Base-by-base conservation (phyloP, 2,888 invertebrate genomes). In the Creontiades dilutus region DNA sequence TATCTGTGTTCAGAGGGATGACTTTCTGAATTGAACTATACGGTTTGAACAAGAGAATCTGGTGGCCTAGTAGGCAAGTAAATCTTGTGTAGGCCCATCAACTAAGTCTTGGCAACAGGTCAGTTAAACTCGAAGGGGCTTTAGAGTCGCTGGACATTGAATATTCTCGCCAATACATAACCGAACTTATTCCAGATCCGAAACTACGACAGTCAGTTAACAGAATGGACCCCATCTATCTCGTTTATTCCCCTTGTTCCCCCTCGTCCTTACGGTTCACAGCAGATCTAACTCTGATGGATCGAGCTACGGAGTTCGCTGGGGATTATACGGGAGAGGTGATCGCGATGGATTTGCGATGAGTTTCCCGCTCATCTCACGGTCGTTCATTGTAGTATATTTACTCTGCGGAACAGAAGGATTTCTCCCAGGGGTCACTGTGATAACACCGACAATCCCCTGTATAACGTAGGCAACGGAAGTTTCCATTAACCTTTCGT, bases 311-410 rank as follows among this genome's bases (percentile, higher is more conserved):
- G 68, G 68, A 68, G 68, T 68, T 68, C 23, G 68, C 68, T 12
- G 23, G 68, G 68, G 68, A 68, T 68, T 23, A 68, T 68, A 68
- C 68, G 68, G 19, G 16, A n/a, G 57, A 68, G 68, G 68, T 68
- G 68, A 68, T 19, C 68, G 13, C 68, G 68, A 68, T 68, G 68
- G 68, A 68, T 68, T 68, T 68, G 68, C 23, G 68, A 68, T 68
- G 68, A 68, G 68, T 68, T 57, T n/a, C 16, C 57, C 57, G 16
- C 57, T n/a, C 57, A 57, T 57, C n/a, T 57, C 57, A n/a, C 57
- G 7, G 16, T 19, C 68, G 68, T 23, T 27, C 27, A 68, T 68
- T 27, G 68, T 68, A 19, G 16, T 37, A 68, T n/a, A 27, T 68
- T 68, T 19, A 23, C 68, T 5, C 68, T 23, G 23, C 23, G 68